Conservation (phyloP, 2,113 vertebrate species). For the Catharus bicknelli region DNA sequence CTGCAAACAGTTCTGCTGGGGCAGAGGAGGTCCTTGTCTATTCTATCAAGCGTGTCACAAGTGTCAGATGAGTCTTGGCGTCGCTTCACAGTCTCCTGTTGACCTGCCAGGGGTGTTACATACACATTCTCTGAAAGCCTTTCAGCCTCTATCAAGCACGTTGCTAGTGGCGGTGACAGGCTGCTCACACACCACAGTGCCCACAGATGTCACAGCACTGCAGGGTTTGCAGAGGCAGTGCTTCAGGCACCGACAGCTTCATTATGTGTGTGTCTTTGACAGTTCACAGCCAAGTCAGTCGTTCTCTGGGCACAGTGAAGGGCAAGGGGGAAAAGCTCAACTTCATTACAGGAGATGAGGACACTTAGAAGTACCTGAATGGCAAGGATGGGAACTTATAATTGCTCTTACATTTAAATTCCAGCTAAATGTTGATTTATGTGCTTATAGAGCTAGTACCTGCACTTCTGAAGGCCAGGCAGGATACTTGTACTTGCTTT, state of each 20-base stretch:
- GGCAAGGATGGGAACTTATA: background rate
- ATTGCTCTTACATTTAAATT: too few relatives aligned
- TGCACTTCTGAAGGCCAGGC: background rate
- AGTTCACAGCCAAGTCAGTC: background rate
- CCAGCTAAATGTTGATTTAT: too few relatives aligned
- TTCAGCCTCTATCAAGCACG: background rate
- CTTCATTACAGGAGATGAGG: background rate
- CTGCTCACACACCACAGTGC: background rate
- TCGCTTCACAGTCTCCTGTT: background rate
- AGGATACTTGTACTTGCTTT: background rate
- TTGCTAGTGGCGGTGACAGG: background rate
- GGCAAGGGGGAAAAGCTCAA: background rate
- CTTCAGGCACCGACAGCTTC: background rate
- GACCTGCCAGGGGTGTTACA: background rate
- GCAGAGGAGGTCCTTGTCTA: background rate
- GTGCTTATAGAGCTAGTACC: too few relatives aligned
- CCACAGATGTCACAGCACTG: background rate
- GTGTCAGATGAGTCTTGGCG: background rate
- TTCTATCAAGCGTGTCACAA: background rate
- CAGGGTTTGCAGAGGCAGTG: background rate
- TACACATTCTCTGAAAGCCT: background rate
- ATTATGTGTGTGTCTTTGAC: background rate
- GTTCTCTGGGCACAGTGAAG: background rate
- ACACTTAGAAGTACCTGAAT: background rate
- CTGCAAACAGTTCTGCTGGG: background rate